A percentile compares a stretch with the other conserved stretches of the same genome.
phyloP scores from a whole-genome alignment of 1,140 invertebrate species.

The Meloidogyne chitwoodi region DNA sequence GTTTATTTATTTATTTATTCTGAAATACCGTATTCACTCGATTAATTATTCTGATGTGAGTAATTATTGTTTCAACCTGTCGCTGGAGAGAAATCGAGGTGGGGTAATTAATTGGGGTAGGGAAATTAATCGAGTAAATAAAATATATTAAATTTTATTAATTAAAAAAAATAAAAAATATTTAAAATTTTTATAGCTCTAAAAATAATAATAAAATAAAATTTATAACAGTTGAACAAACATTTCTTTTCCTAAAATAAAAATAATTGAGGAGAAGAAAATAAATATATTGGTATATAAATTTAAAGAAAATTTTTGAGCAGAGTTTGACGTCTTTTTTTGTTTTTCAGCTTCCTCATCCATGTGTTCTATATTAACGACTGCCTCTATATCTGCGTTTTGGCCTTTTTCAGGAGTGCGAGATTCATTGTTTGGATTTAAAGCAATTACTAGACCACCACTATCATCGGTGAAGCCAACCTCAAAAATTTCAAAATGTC shows the following conservation, averaged over 20 bases:
- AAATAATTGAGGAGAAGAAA: not conserved
- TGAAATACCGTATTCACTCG: no score
- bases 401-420: not conserved
- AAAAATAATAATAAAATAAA: no score
- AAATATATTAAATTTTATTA: no score
- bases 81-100: no score
- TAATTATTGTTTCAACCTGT: no score
- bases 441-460: slow-evolving; percentile 28
- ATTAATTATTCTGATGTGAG: no score
- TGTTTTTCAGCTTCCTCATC: not conserved
- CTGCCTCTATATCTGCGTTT: not conserved
- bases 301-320: not conserved
- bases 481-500: not conserved
- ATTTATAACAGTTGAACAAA: not conserved
- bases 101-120: no score
- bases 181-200: no score
- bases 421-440: slow-evolving; percentile 28
- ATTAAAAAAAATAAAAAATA: no score
- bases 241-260: not conserved
- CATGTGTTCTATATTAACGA: not conserved
- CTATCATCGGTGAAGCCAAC: slow-evolving; percentile 24
- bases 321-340: not conserved
- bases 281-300: not conserved
- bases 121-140: no score
- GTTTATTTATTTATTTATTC: no score